Evolutionary conservation across 2,888 invertebrate species (phyloP).

Genomic region (Tyria jacobaeae): DNA sequence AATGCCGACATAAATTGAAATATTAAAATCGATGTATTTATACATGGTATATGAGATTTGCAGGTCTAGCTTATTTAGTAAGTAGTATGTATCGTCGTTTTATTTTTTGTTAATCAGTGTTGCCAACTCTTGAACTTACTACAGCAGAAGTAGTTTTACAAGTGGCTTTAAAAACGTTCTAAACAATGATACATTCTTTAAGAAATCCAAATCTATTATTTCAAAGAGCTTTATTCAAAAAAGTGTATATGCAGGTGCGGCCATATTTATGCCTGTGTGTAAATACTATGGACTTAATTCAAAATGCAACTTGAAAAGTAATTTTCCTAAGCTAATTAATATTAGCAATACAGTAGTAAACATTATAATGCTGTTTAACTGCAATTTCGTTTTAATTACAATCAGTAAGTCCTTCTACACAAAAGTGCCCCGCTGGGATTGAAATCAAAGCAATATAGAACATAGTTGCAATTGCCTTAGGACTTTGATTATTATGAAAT

Average conservation of each 20-base stretch:
- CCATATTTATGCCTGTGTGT: not conserved
- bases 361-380: slow-evolving; percentile 15
- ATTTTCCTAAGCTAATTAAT: slow-evolving; percentile 13
- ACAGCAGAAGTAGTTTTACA: no score
- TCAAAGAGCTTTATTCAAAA: not conserved
- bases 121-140: not conserved
- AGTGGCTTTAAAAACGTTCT: not conserved
- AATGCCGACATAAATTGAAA: slow-evolving; percentile 4
- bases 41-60: no score
- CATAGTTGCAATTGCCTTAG: not conserved
- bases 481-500: slow-evolving; percentile 9
- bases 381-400: slow-evolving; percentile 25
- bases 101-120: not conserved
- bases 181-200: not conserved
- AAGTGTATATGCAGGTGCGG: not conserved
- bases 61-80: not conserved
- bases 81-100: not conserved
- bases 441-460: slow-evolving; percentile 43
- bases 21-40: not conserved
- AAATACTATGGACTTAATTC: not conserved
- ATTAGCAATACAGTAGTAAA: slow-evolving; percentile 10
- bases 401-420: slow-evolving; percentile 24
- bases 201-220: not conserved
- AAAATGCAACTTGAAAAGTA: slow-evolving; percentile 1
- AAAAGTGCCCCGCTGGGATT: slow-evolving; percentile 37